Evolutionary conservation across 64 coral and sea anemone genomes (phyloP), one percentile per base, ranked within the genome.

Genomic region (Anthopleura sola): DNA sequence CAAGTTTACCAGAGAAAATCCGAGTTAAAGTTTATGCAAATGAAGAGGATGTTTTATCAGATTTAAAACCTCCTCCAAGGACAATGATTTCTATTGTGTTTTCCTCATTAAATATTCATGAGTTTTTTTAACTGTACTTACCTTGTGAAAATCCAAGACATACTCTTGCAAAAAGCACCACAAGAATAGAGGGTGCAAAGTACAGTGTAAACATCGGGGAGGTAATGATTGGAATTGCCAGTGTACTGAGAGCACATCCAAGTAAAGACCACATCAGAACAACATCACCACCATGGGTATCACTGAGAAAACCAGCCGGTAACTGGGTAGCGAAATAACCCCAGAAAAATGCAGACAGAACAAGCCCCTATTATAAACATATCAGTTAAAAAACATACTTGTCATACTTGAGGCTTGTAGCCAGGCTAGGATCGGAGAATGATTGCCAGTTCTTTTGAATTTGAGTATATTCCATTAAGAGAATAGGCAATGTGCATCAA

Each of bases 281-380:
- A 36, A 53, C 26, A 53, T 83, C 82, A 58, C 37, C 82, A 9
- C 82, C 82, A 37, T 83, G 20, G 2, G 47, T 26, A 56, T 83
- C 82, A 83, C 82, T 83, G 0, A 83, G 55, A 58, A 83, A 55
- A 28, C 82, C 82, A 53, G 37, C 82, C 5, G 82, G 82, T 24
- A 83, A 34, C n/a, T 83, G 82, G 24, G 82, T 83, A 11, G 47
- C 24, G 32, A 83, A 49, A 49, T 83, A 83, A 4, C 82, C 82
- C 82, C 82, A 83, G 82, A 83, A 83, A 21, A 83, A 83, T 36
- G 82, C 54, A 21, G 82, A 83, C 24, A 83, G 55, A 15, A 83
- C 50, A 29, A 83, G 82, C 23, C 76, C 76, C 76, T 79, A 37
- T 20, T 6, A 79, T 24, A 62, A 62, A 62, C 58, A 62, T 53